Evolutionary conservation across 1,140 invertebrate species (phyloP), one percentile per base, ranked within the genome.

Genomic region (Drosophila biarmipes): DNA sequence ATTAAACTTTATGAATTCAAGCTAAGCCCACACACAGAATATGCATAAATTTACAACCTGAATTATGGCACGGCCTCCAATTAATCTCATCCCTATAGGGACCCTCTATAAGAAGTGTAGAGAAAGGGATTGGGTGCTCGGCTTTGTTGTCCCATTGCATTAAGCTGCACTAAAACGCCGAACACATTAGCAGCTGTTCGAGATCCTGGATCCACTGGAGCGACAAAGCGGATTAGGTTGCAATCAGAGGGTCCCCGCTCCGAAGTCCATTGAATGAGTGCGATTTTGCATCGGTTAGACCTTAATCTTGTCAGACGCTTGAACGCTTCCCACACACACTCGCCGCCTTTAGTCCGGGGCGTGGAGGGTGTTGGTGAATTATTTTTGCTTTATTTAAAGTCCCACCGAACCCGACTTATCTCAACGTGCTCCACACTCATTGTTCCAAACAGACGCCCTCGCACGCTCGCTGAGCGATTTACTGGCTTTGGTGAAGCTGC

Each of bases 401-500:
- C 64, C 67, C 27, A 24, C 11, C 35, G 66, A 69, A 56, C 12
- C 19, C 63, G 27, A 59, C 71, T 72, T 87, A 72, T 49, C 73
- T 69, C 40, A 61, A 73, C 53, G 24, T 71, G 63, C 21, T 64
- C 27, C 43, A 34, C 56, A 34, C 56, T 68, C 61, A 68, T 84
- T 81, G 68, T 78, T 80, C 64, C 67, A 68, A 48, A 40, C 84
- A 96, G 95, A 95, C 77, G 93, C 93, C 75, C 90, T 95, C 53
- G 92, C 96, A 57, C 95, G 95, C 91, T 94, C 95, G 3, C 86
- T 96, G 42, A 95, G 95, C 85, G 94, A 96, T 74, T 93, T 98
- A 43, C 96, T 97, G 69, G 94, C 94, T 59, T 94, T 95, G 21
- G 94, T 96, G 17, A 96, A 95, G 82, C 92, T 94, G 29, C 93